A percentile compares a stretch with the other conserved stretches of the same genome.
phyloP scores from a whole-genome alignment of 1,140 invertebrate genomes.

The Sweltsa coloradensis region DNA sequence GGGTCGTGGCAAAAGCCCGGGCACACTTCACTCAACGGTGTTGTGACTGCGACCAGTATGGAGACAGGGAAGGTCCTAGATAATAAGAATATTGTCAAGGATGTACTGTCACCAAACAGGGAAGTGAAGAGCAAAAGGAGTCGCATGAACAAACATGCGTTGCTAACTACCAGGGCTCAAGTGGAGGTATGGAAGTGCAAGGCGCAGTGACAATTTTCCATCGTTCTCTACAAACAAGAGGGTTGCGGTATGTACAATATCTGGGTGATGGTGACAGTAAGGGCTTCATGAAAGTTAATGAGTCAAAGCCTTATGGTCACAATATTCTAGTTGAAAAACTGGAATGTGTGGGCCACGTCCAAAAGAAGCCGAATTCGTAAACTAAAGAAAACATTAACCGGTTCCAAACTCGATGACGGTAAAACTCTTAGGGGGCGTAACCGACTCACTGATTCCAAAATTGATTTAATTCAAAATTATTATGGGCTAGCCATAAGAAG shows the following conservation, averaged over 20 bases:
- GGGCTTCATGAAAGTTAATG: slow-evolving; percentile 13
- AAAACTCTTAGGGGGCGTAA: slow-evolving; percentile 8
- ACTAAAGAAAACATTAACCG: slow-evolving; percentile 6
- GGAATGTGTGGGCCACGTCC: slow-evolving; percentile 15
- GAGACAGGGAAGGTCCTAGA: slow-evolving; percentile 14
- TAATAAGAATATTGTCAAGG: slow-evolving; percentile 11
- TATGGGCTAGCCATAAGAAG: slow-evolving; percentile 17
- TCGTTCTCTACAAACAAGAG: slow-evolving; percentile 13
- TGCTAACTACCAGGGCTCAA: slow-evolving; percentile 17
- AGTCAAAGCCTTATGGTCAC: slow-evolving; percentile 16
- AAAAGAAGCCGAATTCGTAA: slow-evolving; percentile 10
- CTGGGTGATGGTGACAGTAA: slow-evolving; percentile 18
- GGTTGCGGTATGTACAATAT: slow-evolving; percentile 16
- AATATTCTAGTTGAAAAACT: slow-evolving; percentile 13
- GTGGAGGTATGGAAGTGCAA: slow-evolving; percentile 18
- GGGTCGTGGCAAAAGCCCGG: slow-evolving; percentile 14
- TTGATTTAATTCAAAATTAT: slow-evolving; percentile 15
- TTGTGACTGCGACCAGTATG: slow-evolving; percentile 11
- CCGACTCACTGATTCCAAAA: slow-evolving; percentile 11
- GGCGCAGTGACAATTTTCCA: slow-evolving; percentile 16
- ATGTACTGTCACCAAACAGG: slow-evolving; percentile 2
- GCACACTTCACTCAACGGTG: slow-evolving; percentile 13
- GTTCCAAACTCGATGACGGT: slow-evolving; percentile 2
- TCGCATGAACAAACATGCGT: slow-evolving; percentile 8
- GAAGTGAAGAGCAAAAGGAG: slow-evolving; percentile 2